These are phyloP conservation scores for Diplodus puntazzo DNA, from an alignment of 2,797 vertebrate species.

Conservation along the genomic window DNA sequence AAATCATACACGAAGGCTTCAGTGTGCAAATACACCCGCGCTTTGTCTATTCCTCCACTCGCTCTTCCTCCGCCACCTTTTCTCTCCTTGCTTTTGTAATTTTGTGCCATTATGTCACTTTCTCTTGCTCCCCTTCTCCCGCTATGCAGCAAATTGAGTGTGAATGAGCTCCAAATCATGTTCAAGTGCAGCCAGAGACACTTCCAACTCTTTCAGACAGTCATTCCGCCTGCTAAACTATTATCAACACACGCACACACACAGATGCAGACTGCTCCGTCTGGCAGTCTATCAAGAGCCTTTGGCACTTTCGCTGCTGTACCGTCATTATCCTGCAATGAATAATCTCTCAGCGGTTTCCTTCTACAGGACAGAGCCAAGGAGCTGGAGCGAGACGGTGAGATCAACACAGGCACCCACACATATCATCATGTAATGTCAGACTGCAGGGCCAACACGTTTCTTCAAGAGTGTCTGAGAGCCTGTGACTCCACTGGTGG, in stretches of 20 bases:
- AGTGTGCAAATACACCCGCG: conserved; percentile 16
- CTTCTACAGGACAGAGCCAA: conserved; percentile 52
- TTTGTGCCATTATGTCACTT: conserved; percentile 22
- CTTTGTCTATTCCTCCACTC: conserved; percentile 14
- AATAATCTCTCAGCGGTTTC: conserved; percentile 68
- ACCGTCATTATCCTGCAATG: conserved; percentile 67
- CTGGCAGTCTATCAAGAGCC: conserved; percentile 70
- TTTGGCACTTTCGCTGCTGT: conserved; percentile 58
- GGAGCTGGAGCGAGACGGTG: conserved; percentile 39
- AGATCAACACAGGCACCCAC: conserved; percentile 30
- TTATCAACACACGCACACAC: conserved; percentile 40
- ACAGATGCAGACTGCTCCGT: conserved; percentile 48
- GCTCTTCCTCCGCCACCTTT: neutral
- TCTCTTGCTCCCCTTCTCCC: conserved; percentile 10
- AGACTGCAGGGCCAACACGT: conserved; percentile 46
- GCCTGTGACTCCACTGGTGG: conserved; percentile 33
- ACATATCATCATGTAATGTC: conserved; percentile 57
- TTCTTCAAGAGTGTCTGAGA: conserved; percentile 53
- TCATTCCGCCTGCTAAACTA: conserved; percentile 60
- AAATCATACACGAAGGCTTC: conserved; percentile 6
- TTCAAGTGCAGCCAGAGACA: conserved; percentile 72
- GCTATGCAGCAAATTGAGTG: conserved; percentile 59
- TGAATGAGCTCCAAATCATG: conserved; percentile 73
- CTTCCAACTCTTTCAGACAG: conserved; percentile 68
- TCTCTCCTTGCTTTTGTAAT: conserved; percentile 28